phyloP scores from a whole-genome alignment of 1,140 invertebrate species.

The Aphelenchoides besseyi region DNA sequence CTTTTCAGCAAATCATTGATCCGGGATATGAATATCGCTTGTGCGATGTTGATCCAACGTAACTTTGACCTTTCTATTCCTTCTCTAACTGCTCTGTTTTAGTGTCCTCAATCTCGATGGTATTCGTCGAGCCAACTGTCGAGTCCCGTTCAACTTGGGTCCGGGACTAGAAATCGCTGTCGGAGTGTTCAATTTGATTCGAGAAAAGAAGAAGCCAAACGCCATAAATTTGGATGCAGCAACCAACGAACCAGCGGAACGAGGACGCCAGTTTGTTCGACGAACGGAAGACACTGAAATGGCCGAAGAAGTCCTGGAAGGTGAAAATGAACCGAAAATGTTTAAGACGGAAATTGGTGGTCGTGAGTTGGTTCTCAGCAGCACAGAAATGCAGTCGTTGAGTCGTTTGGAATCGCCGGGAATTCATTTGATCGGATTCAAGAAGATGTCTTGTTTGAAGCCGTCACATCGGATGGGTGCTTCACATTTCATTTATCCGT shows the following conservation, averaged over 20 bases:
- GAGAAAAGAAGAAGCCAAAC: constrained; percentile 33
- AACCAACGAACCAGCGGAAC: constrained; percentile 34
- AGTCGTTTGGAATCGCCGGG: constrained; percentile 33
- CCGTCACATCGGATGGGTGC: constrained; percentile 40
- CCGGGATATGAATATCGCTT: too few relatives aligned
- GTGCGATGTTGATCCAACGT: too few relatives aligned
- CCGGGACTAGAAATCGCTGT: constrained; percentile 37
- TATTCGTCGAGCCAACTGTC: constrained; percentile 26
- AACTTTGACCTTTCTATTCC: too few relatives aligned
- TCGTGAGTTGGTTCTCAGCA: constrained; percentile 33
- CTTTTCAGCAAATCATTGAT: too few relatives aligned
- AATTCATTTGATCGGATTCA: constrained; percentile 40
- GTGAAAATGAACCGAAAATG: background rate
- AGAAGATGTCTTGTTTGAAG: constrained; percentile 31
- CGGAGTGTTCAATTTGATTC: constrained; percentile 38
- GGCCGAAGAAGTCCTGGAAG: background rate
- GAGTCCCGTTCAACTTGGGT: constrained; percentile 37
- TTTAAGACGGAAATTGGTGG: constrained; percentile 29
- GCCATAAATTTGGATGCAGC: constrained; percentile 29
- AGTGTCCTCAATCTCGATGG: too few relatives aligned
- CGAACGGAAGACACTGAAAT: background rate
- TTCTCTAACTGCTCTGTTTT: too few relatives aligned
- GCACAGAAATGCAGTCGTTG: constrained; percentile 33
- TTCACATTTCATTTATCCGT: constrained; percentile 34
- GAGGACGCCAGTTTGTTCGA: background rate